Evolutionary conservation across 2,888 invertebrate genomes (phyloP).

Genomic region (Drosophila mayaguana): DNA sequence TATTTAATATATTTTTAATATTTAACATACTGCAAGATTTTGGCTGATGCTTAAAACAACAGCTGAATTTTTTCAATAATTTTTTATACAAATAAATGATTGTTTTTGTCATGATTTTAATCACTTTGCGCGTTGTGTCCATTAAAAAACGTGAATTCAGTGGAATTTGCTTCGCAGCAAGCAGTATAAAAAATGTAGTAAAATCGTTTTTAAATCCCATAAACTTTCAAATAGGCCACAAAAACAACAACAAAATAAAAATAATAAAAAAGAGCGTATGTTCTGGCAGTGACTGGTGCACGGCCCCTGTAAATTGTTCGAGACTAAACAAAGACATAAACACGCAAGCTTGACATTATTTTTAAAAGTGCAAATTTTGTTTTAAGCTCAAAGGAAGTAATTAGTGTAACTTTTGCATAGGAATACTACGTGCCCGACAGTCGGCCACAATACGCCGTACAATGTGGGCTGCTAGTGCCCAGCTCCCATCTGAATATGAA

Average conservation of each 20-base stretch:
- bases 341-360: conserved; percentile 84
- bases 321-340: conserved; percentile 83
- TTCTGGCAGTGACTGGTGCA: conserved; percentile 9
- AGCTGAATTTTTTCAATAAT: no score
- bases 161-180: not conserved
- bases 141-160: no score
- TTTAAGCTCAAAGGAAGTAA: conserved; percentile 83
- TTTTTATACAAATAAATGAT: not conserved
- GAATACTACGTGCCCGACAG: conserved; percentile 68
- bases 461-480: conserved; percentile 27
- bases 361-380: conserved; percentile 84
- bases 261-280: not conserved
- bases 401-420: conserved; percentile 76
- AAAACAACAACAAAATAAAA: not conserved
- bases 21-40: no score
- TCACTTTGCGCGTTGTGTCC: no score
- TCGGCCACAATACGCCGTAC: conserved; percentile 34
- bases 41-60: no score
- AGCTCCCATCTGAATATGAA: conserved; percentile 1
- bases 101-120: not conserved
- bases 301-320: conserved; percentile 45
- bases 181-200: not conserved
- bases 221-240: not conserved
- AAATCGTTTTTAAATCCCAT: conserved; percentile 10
- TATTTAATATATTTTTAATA: no score